Evolutionary conservation across 2,113 vertebrate genomes (phyloP).

Genomic region (Eubucco bourcierii): DNA sequence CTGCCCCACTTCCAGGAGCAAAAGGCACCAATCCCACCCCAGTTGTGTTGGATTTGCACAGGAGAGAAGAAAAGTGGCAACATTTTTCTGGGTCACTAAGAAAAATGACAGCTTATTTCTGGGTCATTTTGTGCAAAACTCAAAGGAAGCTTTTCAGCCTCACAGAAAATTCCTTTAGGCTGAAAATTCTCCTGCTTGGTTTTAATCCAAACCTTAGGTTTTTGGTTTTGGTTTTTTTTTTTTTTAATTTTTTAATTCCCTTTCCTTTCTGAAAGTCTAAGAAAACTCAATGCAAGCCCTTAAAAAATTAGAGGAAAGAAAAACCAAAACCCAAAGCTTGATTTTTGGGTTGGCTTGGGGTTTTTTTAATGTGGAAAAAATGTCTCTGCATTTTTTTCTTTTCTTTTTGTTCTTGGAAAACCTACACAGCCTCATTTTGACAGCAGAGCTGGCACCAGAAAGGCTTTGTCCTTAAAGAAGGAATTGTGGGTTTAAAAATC

Average conservation of each 20-base stretch:
- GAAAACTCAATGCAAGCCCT: not conserved
- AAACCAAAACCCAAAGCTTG: not conserved
- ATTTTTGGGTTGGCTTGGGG: not conserved
- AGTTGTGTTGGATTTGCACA: not conserved
- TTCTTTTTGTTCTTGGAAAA: slow-evolving; percentile 31
- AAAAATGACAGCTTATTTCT: not conserved
- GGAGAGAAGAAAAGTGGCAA: not conserved
- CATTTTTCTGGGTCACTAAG: not conserved
- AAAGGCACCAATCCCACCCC: not conserved
- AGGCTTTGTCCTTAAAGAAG: slow-evolving; percentile 28
- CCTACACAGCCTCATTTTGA: not conserved
- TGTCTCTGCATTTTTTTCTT: not conserved
- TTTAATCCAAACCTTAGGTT: not conserved
- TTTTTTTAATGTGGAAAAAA: slow-evolving; percentile 58
- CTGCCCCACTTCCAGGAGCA: not conserved
- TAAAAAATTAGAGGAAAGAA: not conserved
- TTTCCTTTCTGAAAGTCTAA: not conserved
- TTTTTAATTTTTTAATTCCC: not conserved
- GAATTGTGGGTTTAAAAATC: not conserved
- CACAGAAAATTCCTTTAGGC: not conserved
- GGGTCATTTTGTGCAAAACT: not conserved
- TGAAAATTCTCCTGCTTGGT: slow-evolving; percentile 1
- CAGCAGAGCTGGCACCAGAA: not conserved
- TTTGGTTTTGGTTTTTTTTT: not conserved
- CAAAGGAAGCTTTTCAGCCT: not conserved